Percentiles rank a stretch among this genome's conserved stretches.
These are phyloP conservation scores for Gymnogyps californianus DNA, from an alignment of 2,113 vertebrate species.

Conservation along the genomic window DNA sequence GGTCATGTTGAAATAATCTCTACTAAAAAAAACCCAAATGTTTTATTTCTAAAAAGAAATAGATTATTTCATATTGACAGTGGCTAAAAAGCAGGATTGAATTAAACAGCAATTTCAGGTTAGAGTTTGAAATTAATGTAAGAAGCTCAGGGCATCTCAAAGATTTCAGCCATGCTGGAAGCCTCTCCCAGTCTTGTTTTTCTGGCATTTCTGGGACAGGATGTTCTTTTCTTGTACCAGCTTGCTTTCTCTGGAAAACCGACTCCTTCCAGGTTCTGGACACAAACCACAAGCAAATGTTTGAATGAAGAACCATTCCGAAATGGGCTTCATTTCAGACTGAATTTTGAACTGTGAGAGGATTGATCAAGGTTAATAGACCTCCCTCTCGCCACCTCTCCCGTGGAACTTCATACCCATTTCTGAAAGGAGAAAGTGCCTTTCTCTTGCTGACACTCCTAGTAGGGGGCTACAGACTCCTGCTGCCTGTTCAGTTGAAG, in stretches of 20 bases:
- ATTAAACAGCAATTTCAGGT: not conserved
- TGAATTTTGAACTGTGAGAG: not conserved
- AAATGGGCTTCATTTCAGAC: not conserved
- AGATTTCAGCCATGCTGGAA: not conserved
- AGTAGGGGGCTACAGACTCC: not conserved
- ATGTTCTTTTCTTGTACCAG: not conserved
- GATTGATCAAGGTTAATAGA: not conserved
- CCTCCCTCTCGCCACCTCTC: not conserved
- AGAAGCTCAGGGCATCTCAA: not conserved
- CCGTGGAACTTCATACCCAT: not conserved
- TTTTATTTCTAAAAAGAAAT: constrained; percentile 14
- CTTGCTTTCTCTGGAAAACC: not conserved
- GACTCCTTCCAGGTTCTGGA: not conserved
- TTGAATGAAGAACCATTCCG: not conserved
- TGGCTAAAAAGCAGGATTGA: not conserved
- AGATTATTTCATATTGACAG: not conserved
- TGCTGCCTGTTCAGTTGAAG: not conserved
- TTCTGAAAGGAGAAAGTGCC: not conserved
- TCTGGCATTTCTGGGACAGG: not conserved
- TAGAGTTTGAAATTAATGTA: not conserved
- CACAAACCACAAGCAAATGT: not conserved
- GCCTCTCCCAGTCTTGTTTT: not conserved
- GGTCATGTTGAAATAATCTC: not conserved
- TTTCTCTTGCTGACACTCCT: not conserved
- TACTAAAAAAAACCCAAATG: not conserved